Evolutionary conservation across 2,113 vertebrate genomes (phyloP).

Genomic region (Gambusia holbrooki): DNA sequence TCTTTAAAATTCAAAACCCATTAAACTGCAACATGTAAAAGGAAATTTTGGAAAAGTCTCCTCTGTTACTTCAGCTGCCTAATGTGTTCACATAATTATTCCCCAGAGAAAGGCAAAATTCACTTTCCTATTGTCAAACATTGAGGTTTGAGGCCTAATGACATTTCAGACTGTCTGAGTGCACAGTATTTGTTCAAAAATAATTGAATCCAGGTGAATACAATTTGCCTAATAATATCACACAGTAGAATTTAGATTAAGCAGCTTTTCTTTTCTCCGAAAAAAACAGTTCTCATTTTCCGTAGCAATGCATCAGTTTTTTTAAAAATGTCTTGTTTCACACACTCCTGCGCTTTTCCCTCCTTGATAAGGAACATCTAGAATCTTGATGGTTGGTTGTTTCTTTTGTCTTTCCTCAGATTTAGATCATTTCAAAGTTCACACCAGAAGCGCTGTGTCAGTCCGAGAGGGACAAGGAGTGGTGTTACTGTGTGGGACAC

Average conservation of each 20-base stretch:
- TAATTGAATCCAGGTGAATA: conserved; percentile 1
- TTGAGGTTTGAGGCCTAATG: conserved; percentile 3
- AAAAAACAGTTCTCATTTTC: conserved; percentile 41
- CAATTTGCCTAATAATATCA: not conserved
- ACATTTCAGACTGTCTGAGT: not conserved
- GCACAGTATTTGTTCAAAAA: conserved; percentile 3
- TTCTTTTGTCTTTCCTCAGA: conserved; percentile 72
- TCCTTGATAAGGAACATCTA: conserved; percentile 43
- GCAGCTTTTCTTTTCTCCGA: conserved; percentile 9
- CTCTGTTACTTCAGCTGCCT: not conserved
- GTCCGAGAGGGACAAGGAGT: conserved; percentile 95
- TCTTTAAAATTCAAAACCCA: not conserved
- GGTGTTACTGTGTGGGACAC: conserved; percentile 92
- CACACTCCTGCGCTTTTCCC: conserved; percentile 37
- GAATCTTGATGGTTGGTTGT: conserved; percentile 24
- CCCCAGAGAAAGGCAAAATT: not conserved
- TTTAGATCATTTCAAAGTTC: conserved; percentile 87
- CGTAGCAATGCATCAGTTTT: conserved; percentile 38
- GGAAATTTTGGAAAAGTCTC: not conserved
- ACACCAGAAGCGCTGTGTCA: conserved; percentile 88
- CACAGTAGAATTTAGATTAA: not conserved
- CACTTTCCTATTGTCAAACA: not conserved
- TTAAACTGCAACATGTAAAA: not conserved
- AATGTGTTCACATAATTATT: not conserved
- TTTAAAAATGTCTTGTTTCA: conserved; percentile 41